Evolutionary conservation across 2,888 invertebrate species (phyloP).

Genomic region (Auanema sp.): DNA sequence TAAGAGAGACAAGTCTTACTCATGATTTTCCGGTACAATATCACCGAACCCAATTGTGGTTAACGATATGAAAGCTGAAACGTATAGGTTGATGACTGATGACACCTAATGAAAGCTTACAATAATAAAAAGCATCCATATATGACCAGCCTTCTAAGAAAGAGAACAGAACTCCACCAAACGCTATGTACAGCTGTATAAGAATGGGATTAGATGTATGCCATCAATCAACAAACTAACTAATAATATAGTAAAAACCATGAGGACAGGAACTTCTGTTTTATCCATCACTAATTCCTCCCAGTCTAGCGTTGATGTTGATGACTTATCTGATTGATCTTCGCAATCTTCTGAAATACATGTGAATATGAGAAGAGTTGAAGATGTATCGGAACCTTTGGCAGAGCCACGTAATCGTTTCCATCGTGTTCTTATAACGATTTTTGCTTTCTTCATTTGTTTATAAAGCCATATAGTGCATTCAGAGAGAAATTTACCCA

Average conservation of each 20-base stretch:
- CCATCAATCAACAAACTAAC: slow-evolving; percentile 24
- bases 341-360: slow-evolving; percentile 19
- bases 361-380: not conserved
- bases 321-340: slow-evolving; percentile 17
- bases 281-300: slow-evolving; percentile 47
- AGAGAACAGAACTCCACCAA: slow-evolving; percentile 65
- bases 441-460: slow-evolving; percentile 40
- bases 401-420: slow-evolving; percentile 15
- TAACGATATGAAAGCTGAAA: slow-evolving; percentile 60
- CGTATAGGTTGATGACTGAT: too few species aligned
- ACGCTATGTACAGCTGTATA: slow-evolving; percentile 62
- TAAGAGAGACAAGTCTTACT: slow-evolving; percentile 35
- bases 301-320: slow-evolving; percentile 32
- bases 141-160: slow-evolving; percentile 67
- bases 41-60: slow-evolving; percentile 64
- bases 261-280: slow-evolving; percentile 62
- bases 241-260: slow-evolving; percentile 64
- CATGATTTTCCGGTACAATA: slow-evolving; percentile 60
- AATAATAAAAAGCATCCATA: slow-evolving; percentile 69
- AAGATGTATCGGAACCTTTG: slow-evolving; percentile 9
- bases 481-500: slow-evolving; percentile 64
- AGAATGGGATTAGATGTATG: slow-evolving; percentile 8
- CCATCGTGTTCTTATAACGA: slow-evolving; percentile 14
- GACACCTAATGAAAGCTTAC: slow-evolving; percentile 62
- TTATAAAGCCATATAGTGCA: slow-evolving; percentile 63